phyloP scores from a whole-genome alignment of 2,888 invertebrate species.

The Meandrusa payeni region DNA sequence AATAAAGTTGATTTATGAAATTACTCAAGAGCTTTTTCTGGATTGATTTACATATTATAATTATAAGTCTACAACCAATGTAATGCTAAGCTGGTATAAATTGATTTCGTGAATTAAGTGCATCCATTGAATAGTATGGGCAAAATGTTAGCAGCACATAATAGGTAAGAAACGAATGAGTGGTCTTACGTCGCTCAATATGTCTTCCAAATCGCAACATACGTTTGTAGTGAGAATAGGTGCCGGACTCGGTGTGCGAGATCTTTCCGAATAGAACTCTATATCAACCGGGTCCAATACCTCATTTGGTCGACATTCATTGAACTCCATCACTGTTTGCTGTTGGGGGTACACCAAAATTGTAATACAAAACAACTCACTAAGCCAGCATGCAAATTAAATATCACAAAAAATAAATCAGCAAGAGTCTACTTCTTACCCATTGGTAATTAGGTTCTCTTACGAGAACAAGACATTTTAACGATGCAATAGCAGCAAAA shows the following conservation, averaged over 20 bases:
- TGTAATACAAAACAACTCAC: slow-evolving; percentile 45
- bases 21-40: too few relatives aligned
- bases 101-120: background rate
- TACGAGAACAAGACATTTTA: slow-evolving; percentile 73
- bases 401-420: slow-evolving; percentile 29
- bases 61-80: background rate
- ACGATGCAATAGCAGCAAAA: slow-evolving; percentile 33
- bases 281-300: slow-evolving; percentile 66
- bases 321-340: slow-evolving; percentile 77
- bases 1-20: too few relatives aligned
- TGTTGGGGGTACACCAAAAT: slow-evolving; percentile 53
- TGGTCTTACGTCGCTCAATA: slow-evolving; percentile 74
- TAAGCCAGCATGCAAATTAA: slow-evolving; percentile 29
- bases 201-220: slow-evolving; percentile 73
- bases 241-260: slow-evolving; percentile 59
- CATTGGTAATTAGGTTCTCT: slow-evolving; percentile 75
- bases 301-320: slow-evolving; percentile 66
- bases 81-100: background rate
- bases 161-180: slow-evolving; percentile 20
- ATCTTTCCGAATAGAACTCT: slow-evolving; percentile 58
- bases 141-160: slow-evolving; percentile 1
- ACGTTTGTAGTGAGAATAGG: slow-evolving; percentile 66
- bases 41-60: background rate
- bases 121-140: background rate
- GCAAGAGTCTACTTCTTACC: slow-evolving; percentile 52